Evolutionary conservation across 1,140 invertebrate species (phyloP).

Genomic region (Gerris buenoi): DNA sequence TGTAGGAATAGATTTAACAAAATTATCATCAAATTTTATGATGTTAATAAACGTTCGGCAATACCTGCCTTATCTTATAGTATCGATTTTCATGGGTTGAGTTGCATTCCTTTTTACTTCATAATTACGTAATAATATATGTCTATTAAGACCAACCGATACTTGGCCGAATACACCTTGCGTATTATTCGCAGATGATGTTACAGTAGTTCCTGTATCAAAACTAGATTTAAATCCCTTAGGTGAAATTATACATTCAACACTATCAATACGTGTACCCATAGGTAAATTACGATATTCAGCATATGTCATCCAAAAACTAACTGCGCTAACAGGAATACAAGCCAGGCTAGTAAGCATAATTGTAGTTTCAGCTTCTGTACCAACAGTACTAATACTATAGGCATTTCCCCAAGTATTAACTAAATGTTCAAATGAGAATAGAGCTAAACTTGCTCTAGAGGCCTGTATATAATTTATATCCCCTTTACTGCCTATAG

Average conservation of each 20-base stretch:
- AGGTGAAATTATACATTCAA: conserved; percentile 1
- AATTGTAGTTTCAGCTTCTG: background rate
- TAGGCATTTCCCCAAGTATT: background rate
- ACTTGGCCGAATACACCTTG: conserved; percentile 5
- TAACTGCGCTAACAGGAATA: background rate
- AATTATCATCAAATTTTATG: background rate
- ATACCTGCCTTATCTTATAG: background rate
- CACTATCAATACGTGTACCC: background rate
- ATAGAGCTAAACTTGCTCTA: background rate
- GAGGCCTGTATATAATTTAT: background rate
- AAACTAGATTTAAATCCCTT: conserved; percentile 5
- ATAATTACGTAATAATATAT: background rate
- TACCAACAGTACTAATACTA: background rate
- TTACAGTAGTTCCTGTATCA: conserved; percentile 3
- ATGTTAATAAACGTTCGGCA: background rate
- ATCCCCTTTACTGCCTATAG: background rate
- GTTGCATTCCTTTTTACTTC: background rate
- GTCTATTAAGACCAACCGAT: background rate
- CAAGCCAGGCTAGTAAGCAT: background rate
- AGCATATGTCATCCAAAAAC: no score
- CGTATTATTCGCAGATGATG: conserved; percentile 4
- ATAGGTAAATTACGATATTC: no score
- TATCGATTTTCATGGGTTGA: background rate
- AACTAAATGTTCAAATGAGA: background rate
- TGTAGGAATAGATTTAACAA: background rate